Conservation (phyloP, 1,140 invertebrate genomes). For the Sarcophaga peregrina region DNA sequence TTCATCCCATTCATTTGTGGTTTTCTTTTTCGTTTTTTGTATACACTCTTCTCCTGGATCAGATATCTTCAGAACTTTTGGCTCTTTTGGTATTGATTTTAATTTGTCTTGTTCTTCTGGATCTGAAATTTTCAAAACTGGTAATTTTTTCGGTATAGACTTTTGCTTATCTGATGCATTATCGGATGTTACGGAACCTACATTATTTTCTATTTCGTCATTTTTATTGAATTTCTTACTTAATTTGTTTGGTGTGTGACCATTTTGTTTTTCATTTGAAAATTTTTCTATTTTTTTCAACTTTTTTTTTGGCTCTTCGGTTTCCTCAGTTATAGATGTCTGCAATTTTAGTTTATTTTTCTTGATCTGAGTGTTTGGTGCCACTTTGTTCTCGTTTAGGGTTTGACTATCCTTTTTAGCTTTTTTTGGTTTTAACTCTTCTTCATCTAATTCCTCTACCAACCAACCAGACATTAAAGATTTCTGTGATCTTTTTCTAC, state of each 20-base stretch:
- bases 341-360: constrained; percentile 21
- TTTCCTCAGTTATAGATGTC: neutral
- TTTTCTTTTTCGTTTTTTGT: neutral
- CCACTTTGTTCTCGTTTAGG: constrained; percentile 11
- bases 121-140: constrained; percentile 29
- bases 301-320: neutral
- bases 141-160: neutral
- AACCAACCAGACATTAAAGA: constrained; percentile 54
- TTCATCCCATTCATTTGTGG: constrained; percentile 54
- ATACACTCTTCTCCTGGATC: neutral
- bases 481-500: constrained; percentile 53
- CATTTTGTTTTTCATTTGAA: neutral
- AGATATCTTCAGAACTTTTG: constrained; percentile 21
- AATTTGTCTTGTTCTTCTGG: neutral
- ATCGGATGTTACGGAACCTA: neutral
- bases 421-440: constrained; percentile 27
- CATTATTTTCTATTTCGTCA: neutral
- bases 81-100: constrained; percentile 22
- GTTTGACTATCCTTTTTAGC: constrained; percentile 28
- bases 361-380: neutral
- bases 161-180: neutral
- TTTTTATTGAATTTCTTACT: constrained; percentile 16
- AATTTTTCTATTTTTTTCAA: constrained; percentile 11
- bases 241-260: neutral
- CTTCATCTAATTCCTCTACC: constrained; percentile 53